phyloP scores from a whole-genome alignment of 2,888 invertebrate genomes.

The Melanchra persicariae region DNA sequence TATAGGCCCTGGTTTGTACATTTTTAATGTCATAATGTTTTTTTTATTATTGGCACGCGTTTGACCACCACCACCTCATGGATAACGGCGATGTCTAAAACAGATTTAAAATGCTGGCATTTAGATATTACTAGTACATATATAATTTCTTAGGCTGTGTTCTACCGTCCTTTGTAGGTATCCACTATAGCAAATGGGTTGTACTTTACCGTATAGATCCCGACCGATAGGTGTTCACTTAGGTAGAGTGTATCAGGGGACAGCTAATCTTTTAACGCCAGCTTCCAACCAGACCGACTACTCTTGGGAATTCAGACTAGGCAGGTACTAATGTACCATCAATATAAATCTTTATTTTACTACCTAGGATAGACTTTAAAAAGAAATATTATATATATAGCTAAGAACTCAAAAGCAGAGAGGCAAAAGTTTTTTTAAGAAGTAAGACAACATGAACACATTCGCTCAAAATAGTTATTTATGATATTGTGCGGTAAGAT shows the following conservation, averaged over 20 bases:
- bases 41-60: too few relatives aligned
- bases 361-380: not conserved
- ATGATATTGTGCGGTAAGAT: too few relatives aligned
- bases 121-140: not conserved
- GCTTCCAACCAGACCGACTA: not conserved
- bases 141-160: not conserved
- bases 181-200: conserved; percentile 8
- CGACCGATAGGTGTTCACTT: conserved; percentile 31
- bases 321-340: not conserved
- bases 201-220: not conserved
- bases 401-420: too few relatives aligned
- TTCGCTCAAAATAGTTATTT: too few relatives aligned
- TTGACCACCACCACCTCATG: too few relatives aligned
- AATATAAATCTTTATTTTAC: not conserved
- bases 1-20: too few relatives aligned
- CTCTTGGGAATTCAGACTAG: not conserved
- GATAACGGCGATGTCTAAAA: too few relatives aligned
- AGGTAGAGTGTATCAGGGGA: conserved; percentile 29
- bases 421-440: not conserved
- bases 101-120: not conserved
- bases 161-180: not conserved
- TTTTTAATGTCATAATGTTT: too few relatives aligned
- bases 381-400: too few relatives aligned
- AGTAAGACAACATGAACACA: too few relatives aligned
- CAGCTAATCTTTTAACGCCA: conserved; percentile 38